These are phyloP conservation scores for Kryphioiulus occultus DNA, from an alignment of 2,888 invertebrate species.

Conservation along the genomic window DNA sequence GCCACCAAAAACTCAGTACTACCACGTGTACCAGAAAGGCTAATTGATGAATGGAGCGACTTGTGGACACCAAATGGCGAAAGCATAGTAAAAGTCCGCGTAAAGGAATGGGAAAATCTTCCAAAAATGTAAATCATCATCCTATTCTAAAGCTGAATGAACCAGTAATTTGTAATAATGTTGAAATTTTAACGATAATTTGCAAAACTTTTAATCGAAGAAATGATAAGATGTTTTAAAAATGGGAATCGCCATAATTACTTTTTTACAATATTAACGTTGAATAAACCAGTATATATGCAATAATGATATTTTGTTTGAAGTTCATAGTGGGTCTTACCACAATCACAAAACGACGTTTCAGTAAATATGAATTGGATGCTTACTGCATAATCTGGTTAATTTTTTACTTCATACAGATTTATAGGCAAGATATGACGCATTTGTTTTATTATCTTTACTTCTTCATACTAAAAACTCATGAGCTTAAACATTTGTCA, in stretches of 20 bases:
- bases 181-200: no score
- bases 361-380: no score
- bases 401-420: no score
- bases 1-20: neutral
- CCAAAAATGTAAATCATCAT: neutral
- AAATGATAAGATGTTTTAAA: no score
- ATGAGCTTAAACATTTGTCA: neutral
- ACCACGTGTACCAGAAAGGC: constrained; percentile 33
- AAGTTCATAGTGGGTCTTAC: no score
- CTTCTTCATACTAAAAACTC: neutral
- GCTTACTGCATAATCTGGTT: no score
- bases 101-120: constrained; percentile 52
- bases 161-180: neutral
- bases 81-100: constrained; percentile 52
- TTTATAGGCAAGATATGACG: neutral
- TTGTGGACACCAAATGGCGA: constrained; percentile 48
- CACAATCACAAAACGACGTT: no score
- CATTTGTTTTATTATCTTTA: neutral
- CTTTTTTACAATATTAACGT: neutral
- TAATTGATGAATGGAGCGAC: constrained; percentile 29
- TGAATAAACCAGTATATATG: neutral
- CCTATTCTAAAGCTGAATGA: neutral
- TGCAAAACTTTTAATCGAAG: no score
- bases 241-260: neutral
- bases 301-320: neutral